These are phyloP conservation scores for Geopemphigus sp. DNA, from an alignment of 1,140 invertebrate genomes.

Conservation along the genomic window DNA sequence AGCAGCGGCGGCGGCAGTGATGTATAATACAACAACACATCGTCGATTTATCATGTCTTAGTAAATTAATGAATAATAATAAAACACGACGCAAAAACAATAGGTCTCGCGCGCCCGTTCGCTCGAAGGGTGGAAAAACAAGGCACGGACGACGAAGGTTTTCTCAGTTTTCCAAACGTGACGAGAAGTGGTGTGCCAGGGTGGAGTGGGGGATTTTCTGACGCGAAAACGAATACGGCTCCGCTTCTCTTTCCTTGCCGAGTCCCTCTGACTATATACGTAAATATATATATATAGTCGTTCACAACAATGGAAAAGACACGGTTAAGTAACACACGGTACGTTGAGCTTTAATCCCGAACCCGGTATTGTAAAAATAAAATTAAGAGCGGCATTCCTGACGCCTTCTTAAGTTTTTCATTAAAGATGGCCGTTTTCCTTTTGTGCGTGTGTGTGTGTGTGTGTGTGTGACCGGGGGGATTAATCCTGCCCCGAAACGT, in stretches of 20 bases:
- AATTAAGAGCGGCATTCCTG: slow-evolving; percentile 48
- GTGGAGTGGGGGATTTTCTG: slow-evolving; percentile 32
- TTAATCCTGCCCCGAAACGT: not conserved
- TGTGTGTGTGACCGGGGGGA: slow-evolving; percentile 39
- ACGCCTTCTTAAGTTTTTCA: slow-evolving; percentile 48
- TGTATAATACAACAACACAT: not conserved
- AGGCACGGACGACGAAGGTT: slow-evolving; percentile 18
- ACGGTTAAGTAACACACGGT: slow-evolving; percentile 50
- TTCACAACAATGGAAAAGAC: slow-evolving; percentile 32
- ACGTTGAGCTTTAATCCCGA: slow-evolving; percentile 48
- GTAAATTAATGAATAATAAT: slow-evolving; percentile 50
- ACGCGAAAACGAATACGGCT: slow-evolving; percentile 42
- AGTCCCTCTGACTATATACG: no score
- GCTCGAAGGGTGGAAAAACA: slow-evolving; percentile 13
- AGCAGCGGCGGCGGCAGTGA: no score
- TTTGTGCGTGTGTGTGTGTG: slow-evolving; percentile 36
- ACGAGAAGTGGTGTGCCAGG: not conserved
- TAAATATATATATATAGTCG: not conserved
- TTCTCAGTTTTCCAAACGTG: slow-evolving; percentile 40
- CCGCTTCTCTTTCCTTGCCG: not conserved
- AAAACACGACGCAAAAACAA: slow-evolving; percentile 48
- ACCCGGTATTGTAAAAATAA: slow-evolving; percentile 46
- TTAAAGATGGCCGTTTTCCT: slow-evolving; percentile 49
- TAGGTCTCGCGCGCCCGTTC: not conserved
- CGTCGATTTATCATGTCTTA: slow-evolving; percentile 47